A percentile compares a stretch with the other conserved stretches of the same genome.
phyloP scores from a whole-genome alignment of 2,113 vertebrate genomes.

The Herpailurus yagouaroundi region DNA sequence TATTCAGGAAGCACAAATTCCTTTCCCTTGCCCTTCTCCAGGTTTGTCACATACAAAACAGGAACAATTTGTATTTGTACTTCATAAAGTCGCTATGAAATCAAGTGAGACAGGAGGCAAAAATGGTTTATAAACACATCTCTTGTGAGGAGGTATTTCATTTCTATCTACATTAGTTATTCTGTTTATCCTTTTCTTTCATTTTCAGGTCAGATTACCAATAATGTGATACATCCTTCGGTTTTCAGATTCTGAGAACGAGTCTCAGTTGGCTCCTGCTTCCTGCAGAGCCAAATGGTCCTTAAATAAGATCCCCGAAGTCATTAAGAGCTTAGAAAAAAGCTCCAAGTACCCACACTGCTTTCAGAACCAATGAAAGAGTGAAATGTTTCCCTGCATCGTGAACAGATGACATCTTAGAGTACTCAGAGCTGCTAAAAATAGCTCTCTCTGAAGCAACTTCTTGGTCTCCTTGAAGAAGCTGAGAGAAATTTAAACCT shows the following conservation, averaged over 20 bases:
- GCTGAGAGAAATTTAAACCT: constrained; percentile 41
- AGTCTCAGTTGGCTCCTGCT: neutral
- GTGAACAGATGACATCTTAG: constrained; percentile 51
- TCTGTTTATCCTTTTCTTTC: neutral
- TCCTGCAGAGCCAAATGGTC: neutral
- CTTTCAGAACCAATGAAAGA: constrained; percentile 60
- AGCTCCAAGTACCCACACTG: constrained; percentile 5
- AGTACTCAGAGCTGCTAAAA: constrained; percentile 54
- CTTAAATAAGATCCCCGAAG: constrained; percentile 32
- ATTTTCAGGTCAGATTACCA: constrained; percentile 62
- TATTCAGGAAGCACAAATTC: constrained; percentile 12
- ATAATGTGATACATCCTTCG: constrained; percentile 11
- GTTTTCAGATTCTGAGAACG: constrained; percentile 50
- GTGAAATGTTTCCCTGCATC: constrained; percentile 7
- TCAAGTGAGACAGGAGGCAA: neutral
- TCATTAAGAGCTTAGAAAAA: constrained; percentile 10
- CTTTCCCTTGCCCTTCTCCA: neutral
- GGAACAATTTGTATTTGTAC: neutral
- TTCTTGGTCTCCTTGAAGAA: constrained; percentile 55
- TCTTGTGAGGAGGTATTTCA: neutral
- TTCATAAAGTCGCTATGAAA: constrained; percentile 29
- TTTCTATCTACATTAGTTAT: constrained; percentile 3
- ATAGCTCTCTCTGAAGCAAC: constrained; percentile 57
- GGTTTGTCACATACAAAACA: neutral
- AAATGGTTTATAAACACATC: constrained; percentile 19